Conservation (phyloP, 2,888 invertebrate genomes). For the Ariolimax columbianus region DNA sequence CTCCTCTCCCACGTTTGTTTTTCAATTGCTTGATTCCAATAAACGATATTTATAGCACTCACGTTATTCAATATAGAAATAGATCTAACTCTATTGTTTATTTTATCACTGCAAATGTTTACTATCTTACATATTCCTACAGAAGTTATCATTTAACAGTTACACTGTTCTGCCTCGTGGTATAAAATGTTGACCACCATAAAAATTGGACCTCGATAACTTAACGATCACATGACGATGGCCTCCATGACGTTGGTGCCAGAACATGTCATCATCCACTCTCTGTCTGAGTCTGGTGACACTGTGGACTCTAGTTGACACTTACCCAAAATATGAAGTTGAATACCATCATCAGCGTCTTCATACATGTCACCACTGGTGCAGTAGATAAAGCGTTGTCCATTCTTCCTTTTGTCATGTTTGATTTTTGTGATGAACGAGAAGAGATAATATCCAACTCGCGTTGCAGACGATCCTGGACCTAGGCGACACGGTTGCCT, state of each 20-base stretch:
- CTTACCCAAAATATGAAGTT: constrained; percentile 91
- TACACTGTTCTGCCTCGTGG: too few species aligned
- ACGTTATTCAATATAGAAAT: too few species aligned
- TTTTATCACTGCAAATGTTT: too few species aligned
- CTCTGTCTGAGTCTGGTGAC: constrained; percentile 1
- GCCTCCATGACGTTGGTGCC: not conserved
- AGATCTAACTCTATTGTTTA: too few species aligned
- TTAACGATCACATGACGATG: not conserved
- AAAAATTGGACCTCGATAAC: not conserved
- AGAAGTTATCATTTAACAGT: too few species aligned
- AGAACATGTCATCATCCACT: not conserved
- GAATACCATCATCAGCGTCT: constrained; percentile 88
- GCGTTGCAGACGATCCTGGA: not conserved
- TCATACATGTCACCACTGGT: constrained; percentile 87
- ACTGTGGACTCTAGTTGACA: not conserved
- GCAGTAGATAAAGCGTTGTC: constrained; percentile 68
- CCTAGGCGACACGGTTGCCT: not conserved
- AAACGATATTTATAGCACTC: too few species aligned
- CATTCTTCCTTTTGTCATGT: constrained; percentile 62
- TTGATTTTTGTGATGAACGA: not conserved
- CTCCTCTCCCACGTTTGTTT: too few species aligned
- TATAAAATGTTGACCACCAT: not conserved
- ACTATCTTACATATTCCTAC: too few species aligned
- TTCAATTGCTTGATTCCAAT: too few species aligned
- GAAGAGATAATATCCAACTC: not conserved